These are phyloP conservation scores for Perizoma affinitatum DNA, from an alignment of 2,888 invertebrate species.

Conservation along the genomic window DNA sequence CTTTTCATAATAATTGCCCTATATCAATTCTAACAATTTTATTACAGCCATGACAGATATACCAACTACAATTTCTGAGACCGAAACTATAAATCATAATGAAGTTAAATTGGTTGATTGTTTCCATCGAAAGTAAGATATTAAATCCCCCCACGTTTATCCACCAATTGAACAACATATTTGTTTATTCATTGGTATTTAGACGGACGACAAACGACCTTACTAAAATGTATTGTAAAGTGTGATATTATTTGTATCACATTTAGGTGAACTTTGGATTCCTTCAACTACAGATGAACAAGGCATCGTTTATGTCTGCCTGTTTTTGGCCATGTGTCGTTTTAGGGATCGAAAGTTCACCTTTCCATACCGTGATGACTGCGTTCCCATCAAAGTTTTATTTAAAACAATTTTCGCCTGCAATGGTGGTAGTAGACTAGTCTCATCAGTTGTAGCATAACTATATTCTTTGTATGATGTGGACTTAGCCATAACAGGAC, in stretches of 20 bases:
- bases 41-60: too few species aligned
- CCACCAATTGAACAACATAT: not conserved
- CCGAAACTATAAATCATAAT: not conserved
- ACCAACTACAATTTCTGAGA: too few species aligned
- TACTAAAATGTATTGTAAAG: slow-evolving; percentile 30
- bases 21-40: too few species aligned
- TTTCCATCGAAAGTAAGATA: slow-evolving; percentile 14
- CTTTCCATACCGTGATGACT: slow-evolving; percentile 44
- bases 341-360: slow-evolving; percentile 16
- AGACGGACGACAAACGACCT: slow-evolving; percentile 31
- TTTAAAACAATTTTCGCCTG: slow-evolving; percentile 38
- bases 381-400: slow-evolving; percentile 48
- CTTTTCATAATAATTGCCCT: too few species aligned
- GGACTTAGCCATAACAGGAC: slow-evolving; percentile 54
- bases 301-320: not conserved
- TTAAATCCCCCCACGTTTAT: slow-evolving; percentile 3
- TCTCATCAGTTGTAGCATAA: slow-evolving; percentile 44
- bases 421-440: slow-evolving; percentile 46
- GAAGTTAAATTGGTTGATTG: slow-evolving; percentile 10
- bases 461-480: slow-evolving; percentile 45
- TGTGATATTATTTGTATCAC: slow-evolving; percentile 37
- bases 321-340: slow-evolving; percentile 1
- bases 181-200: slow-evolving; percentile 12
- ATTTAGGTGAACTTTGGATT: slow-evolving; percentile 24
- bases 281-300: slow-evolving; percentile 4